Base-by-base conservation (phyloP, 2,888 invertebrate species). In the Eledone cirrhosa region DNA sequence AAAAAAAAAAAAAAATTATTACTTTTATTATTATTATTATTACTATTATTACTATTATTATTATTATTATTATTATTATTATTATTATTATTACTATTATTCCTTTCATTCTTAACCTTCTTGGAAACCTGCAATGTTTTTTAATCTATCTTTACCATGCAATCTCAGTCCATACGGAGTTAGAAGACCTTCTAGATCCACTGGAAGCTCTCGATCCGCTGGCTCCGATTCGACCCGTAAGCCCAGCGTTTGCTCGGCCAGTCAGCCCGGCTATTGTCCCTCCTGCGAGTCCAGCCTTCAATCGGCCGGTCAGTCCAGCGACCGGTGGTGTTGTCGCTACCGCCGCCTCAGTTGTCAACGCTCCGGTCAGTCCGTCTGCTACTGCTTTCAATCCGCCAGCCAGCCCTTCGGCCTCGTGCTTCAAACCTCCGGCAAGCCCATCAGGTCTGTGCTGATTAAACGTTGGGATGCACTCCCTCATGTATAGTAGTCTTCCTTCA, bases 151-250 rank as follows among this genome's bases (percentile, higher is more conserved):
- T 77, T 79, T 79, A 65, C 69, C 77, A 65, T 79, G 79, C 77
- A 33, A 33, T 33, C 77, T 77, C 69, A 76, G 47, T 47, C 77
- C 79, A 63, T 74, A 69, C 78, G 31, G 69, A 69, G 41, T 27
- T 77, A 67, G 78, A 76, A n/a, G 80, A 79, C 48, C 82, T 81
- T 48, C 81, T 83, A 22, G 83, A 83, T 80, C 82, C 82, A 27
- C 78, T 81, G 79, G 81, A 81, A 76, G 80, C 83, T 16, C 67
- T 77, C 33, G 72, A 72, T 72, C 72, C 72, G 41, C 72, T 72
- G 72, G 72, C 72, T 33, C 72, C 72, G 3, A 31, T 11, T 31
- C 72, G 72, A 11, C 72, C 72, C 13, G 72, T 72, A 31, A 72
- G 72, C 33, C 72, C 72, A 72, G 72, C 33, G 24, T 72, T 72